Conservation (phyloP, 2,113 vertebrate genomes). For the Mormyrus iriodes region DNA sequence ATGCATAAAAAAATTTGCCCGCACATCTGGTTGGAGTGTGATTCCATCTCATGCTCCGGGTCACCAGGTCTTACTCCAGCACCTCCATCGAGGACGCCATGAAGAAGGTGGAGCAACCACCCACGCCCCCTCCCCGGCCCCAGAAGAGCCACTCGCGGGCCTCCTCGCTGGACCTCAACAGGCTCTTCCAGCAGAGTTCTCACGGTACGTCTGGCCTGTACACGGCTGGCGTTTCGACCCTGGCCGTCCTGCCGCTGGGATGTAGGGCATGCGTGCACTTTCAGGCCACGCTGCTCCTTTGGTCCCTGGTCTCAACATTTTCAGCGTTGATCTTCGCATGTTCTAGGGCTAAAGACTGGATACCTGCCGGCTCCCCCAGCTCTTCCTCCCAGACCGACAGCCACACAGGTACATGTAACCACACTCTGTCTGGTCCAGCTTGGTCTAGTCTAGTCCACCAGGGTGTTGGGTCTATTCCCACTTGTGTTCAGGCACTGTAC, state of each 20-base stretch:
- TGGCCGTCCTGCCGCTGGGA: background rate
- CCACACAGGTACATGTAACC: constrained; percentile 69
- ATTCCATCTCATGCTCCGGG: constrained; percentile 19
- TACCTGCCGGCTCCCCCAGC: constrained; percentile 80
- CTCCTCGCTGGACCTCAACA: constrained; percentile 95
- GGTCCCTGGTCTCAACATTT: background rate
- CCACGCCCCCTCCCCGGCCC: constrained; percentile 86
- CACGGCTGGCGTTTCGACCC: background rate
- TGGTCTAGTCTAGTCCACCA: background rate
- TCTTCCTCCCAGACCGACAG: constrained; percentile 79
- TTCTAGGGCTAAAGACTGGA: constrained; percentile 65
- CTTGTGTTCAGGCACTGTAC: background rate
- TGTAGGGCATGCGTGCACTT: background rate
- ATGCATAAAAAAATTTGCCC: no score
- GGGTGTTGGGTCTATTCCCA: background rate
- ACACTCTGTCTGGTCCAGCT: background rate
- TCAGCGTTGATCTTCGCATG: constrained; percentile 1
- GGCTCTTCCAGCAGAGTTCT: constrained; percentile 82
- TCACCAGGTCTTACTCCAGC: constrained; percentile 84
- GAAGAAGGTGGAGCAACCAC: constrained; percentile 88
- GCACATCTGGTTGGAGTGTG: background rate
- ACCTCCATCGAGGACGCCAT: constrained; percentile 88
- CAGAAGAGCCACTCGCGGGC: constrained; percentile 95
- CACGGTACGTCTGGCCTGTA: constrained; percentile 58
- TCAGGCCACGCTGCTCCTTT: background rate